These are phyloP conservation scores for Episyrphus balteatus DNA, from an alignment of 1,140 invertebrate genomes.

Conservation along the genomic window DNA sequence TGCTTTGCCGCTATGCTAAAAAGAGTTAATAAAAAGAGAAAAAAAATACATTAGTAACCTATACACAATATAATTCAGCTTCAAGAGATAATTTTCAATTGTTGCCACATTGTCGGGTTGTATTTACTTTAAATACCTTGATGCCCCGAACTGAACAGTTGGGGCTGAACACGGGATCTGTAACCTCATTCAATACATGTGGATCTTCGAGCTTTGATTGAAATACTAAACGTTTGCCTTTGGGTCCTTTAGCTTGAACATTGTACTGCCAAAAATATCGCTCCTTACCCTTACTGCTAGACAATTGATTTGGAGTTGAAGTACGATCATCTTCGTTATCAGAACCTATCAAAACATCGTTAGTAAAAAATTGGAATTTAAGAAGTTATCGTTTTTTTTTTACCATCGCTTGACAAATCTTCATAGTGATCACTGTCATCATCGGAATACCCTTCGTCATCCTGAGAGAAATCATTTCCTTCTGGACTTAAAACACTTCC, in stretches of 20 bases:
- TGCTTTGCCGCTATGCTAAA: conserved; percentile 70
- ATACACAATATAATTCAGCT: neutral
- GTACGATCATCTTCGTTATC: conserved; percentile 54
- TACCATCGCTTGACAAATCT: conserved; percentile 71
- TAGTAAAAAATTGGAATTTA: conserved; percentile 8
- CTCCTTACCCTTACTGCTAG: conserved; percentile 56
- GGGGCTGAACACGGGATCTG: conserved; percentile 87
- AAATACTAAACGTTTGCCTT: conserved; percentile 75
- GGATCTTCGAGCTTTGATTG: conserved; percentile 79
- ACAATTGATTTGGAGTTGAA: conserved; percentile 38
- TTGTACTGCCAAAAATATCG: conserved; percentile 98
- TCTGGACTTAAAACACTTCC: conserved; percentile 74
- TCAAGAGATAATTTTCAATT: conserved; percentile 1
- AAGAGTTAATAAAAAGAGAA: neutral
- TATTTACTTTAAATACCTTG: conserved; percentile 49
- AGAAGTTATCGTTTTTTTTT: conserved; percentile 2
- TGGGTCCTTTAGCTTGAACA: conserved; percentile 95
- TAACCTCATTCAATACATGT: conserved; percentile 79
- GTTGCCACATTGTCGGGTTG: neutral
- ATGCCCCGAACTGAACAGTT: conserved; percentile 80
- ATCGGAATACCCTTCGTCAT: conserved; percentile 63
- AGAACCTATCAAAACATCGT: conserved; percentile 45
- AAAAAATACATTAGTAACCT: neutral
- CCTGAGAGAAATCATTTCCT: conserved; percentile 67
- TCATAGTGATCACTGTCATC: conserved; percentile 78